A percentile compares a stretch with the other conserved stretches of the same genome.
These are phyloP conservation scores for Sinodicranocentrus sp. DNA, from an alignment of 2,888 invertebrate genomes.

Conservation along the genomic window DNA sequence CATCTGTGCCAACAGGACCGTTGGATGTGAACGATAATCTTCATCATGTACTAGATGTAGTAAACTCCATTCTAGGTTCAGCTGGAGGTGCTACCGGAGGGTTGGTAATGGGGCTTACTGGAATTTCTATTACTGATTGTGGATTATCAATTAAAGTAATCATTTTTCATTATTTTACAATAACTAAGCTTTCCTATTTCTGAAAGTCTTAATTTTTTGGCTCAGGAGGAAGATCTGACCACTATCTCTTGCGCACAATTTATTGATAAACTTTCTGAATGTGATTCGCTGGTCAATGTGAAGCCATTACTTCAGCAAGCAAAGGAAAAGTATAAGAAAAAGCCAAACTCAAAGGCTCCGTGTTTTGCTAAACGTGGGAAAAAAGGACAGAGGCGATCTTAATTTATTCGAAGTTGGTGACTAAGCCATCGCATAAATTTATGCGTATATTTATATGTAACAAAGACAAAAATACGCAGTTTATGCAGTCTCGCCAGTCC, in stretches of 20 bases:
- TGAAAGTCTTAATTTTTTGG: background rate
- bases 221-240: constrained; percentile 61
- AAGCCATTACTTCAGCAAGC: constrained; percentile 71
- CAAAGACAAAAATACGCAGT: too few relatives aligned
- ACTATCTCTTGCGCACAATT: constrained; percentile 67
- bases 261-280: constrained; percentile 64
- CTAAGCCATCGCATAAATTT: too few relatives aligned
- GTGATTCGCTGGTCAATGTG: constrained; percentile 68
- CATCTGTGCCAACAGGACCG: constrained; percentile 64
- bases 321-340: constrained; percentile 66
- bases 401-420: too few relatives aligned
- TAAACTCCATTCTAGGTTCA: constrained; percentile 62
- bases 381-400: constrained; percentile 8
- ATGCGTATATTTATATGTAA: too few relatives aligned
- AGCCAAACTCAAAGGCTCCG: constrained; percentile 62
- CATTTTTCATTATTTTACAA: background rate
- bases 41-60: constrained; percentile 57
- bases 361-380: constrained; percentile 56
- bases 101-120: constrained; percentile 68
- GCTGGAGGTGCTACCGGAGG: constrained; percentile 62
- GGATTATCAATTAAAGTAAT: constrained; percentile 67
- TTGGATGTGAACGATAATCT: constrained; percentile 66
- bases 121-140: constrained; percentile 70
- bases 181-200: background rate
- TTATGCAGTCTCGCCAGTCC: too few relatives aligned